These are phyloP conservation scores for Perodicticus potto DNA, from an alignment of 2,797 vertebrate genomes.

Conservation along the genomic window DNA sequence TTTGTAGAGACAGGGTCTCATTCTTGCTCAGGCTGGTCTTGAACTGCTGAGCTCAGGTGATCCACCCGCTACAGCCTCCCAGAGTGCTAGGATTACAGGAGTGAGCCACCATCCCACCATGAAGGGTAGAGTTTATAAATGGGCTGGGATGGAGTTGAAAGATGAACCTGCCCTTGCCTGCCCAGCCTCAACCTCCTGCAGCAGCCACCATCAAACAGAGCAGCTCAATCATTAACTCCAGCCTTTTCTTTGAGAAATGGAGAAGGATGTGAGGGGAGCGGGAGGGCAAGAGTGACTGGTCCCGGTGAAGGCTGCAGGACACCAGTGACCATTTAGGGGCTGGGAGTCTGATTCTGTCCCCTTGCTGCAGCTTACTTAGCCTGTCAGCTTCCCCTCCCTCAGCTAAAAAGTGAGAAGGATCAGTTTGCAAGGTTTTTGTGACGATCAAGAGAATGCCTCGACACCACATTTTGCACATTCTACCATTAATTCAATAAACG, in stretches of 20 bases:
- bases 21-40: too few species aligned
- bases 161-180: background rate
- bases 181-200: background rate
- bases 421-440: background rate
- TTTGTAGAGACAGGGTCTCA: too few species aligned
- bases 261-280: background rate
- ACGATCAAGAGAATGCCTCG: background rate
- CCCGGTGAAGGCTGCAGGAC: rapidly evolving
- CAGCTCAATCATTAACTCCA: rapidly evolving
- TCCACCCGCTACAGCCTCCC: too few species aligned
- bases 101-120: too few species aligned
- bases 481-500: background rate
- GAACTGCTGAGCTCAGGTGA: too few species aligned
- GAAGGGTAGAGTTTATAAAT: background rate
- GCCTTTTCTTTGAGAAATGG: background rate
- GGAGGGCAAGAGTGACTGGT: background rate
- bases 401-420: background rate
- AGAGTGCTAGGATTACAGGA: too few species aligned
- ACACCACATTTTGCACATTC: background rate
- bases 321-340: background rate
- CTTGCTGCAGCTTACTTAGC: rapidly evolving
- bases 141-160: background rate
- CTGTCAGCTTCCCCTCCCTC: background rate
- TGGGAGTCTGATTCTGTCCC: background rate
- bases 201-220: background rate